A percentile compares a stretch with the other conserved stretches of the same genome.
phyloP scores from a whole-genome alignment of 2,797 vertebrate species.

The Schizothorax lantsangensis region DNA sequence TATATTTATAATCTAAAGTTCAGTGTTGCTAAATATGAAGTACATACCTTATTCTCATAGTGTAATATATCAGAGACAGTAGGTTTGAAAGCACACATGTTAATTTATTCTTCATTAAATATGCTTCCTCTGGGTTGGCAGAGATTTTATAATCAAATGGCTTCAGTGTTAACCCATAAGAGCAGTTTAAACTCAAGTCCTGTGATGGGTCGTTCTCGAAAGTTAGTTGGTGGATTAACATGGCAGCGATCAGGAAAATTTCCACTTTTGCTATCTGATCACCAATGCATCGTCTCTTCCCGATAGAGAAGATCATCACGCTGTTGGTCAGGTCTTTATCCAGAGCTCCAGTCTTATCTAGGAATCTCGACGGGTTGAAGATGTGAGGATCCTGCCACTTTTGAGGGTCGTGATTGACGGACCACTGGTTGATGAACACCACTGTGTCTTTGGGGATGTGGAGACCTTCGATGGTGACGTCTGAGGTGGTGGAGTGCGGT shows the following conservation, averaged over 20 bases:
- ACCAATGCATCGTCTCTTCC: slow-evolving; percentile 93
- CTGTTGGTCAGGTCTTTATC: slow-evolving; percentile 84
- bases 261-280: slow-evolving; percentile 89
- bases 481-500: slow-evolving; percentile 89
- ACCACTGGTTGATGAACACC: slow-evolving; percentile 97
- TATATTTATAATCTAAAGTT: not conserved
- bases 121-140: slow-evolving; percentile 67
- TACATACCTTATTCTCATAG: not conserved
- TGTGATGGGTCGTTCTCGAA: slow-evolving; percentile 76
- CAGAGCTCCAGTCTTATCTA: slow-evolving; percentile 84
- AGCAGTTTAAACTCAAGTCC: slow-evolving; percentile 73
- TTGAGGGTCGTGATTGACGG: slow-evolving; percentile 91
- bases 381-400: slow-evolving; percentile 90
- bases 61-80: not conserved
- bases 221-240: slow-evolving; percentile 81
- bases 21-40: not conserved
- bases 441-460: slow-evolving; percentile 95
- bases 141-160: slow-evolving; percentile 78
- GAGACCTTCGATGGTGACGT: slow-evolving; percentile 88
- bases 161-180: slow-evolving; percentile 80
- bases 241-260: slow-evolving; percentile 80
- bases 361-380: slow-evolving; percentile 89
- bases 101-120: slow-evolving; percentile 54
- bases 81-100: slow-evolving; percentile 20
- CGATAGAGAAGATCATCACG: slow-evolving; percentile 92